Conservation (phyloP, 1,140 invertebrate species). For the Hydropsyche tenuis region DNA sequence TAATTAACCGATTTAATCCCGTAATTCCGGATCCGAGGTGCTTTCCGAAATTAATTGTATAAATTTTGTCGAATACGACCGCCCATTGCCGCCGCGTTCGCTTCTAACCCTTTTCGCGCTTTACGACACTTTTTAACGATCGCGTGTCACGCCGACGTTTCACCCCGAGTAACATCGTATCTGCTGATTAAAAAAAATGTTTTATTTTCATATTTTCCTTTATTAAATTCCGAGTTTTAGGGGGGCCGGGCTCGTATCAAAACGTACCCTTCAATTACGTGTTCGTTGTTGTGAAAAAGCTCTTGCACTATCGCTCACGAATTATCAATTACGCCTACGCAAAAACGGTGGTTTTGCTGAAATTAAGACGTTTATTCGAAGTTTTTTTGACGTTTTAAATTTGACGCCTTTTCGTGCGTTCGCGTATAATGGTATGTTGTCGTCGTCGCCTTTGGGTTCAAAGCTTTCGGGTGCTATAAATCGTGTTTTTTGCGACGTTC, state of each 20-base stretch:
- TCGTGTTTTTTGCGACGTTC: no score
- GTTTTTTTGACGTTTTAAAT: not conserved
- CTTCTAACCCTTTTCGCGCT: not conserved
- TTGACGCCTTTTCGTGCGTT: no score
- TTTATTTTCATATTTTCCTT: no score
- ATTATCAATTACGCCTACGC: not conserved
- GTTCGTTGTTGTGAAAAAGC: no score
- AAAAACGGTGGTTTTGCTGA: not conserved
- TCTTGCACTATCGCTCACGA: not conserved
- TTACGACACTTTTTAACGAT: not conserved
- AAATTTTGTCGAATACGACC: not conserved
- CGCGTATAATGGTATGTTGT: no score
- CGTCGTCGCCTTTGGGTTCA: no score
- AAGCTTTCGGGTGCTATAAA: no score
- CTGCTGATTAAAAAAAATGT: not conserved
- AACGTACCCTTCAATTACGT: no score
- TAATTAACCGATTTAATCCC: no score
- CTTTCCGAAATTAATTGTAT: not conserved
- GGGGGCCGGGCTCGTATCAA: no score
- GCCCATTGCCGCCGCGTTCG: not conserved
- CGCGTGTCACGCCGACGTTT: not conserved
- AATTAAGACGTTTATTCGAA: not conserved
- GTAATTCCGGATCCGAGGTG: no score
- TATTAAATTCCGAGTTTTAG: no score
- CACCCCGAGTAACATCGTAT: not conserved